These are phyloP conservation scores for Trissonchulus sp. DNA, from an alignment of 2,888 invertebrate genomes.

Conservation along the genomic window DNA sequence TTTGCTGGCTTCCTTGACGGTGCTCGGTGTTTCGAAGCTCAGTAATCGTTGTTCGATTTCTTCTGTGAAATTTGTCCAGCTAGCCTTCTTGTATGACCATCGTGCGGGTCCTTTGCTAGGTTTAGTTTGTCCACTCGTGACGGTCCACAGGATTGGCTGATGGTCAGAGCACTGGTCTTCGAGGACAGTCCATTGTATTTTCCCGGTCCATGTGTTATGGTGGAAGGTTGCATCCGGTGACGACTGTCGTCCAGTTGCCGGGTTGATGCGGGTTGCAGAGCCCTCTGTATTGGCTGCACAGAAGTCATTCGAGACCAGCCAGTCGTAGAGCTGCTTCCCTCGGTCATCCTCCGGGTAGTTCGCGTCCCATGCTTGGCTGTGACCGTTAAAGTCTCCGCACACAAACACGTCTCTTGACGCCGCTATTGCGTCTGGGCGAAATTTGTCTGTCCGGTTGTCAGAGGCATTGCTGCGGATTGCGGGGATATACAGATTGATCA, in stretches of 20 bases:
- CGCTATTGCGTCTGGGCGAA: background rate
- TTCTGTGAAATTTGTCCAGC: too few species aligned
- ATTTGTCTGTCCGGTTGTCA: background rate
- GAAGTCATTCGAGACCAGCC: background rate
- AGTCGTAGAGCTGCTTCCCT: background rate
- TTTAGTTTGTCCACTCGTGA: background rate
- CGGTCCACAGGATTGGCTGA: background rate
- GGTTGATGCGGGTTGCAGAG: background rate
- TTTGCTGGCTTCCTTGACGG: background rate
- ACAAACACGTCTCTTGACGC: too few species aligned
- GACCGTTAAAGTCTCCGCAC: conserved; percentile 15
- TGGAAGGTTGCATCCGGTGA: background rate
- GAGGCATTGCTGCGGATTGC: background rate
- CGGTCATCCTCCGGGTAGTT: background rate
- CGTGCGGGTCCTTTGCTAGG: background rate
- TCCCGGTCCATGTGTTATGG: background rate
- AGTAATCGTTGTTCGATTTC: too few species aligned
- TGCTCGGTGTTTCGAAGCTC: too few species aligned
- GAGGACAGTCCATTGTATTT: background rate
- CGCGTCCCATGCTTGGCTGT: background rate
- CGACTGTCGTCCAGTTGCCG: too few species aligned
- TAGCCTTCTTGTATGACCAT: background rate
- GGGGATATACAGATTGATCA: conserved; percentile 5
- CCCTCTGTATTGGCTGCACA: background rate
- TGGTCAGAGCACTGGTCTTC: background rate